A percentile compares a stretch with the other conserved stretches of the same genome.
These are phyloP conservation scores for Archips crataeganus DNA, from an alignment of 2,888 invertebrate species.

Conservation along the genomic window DNA sequence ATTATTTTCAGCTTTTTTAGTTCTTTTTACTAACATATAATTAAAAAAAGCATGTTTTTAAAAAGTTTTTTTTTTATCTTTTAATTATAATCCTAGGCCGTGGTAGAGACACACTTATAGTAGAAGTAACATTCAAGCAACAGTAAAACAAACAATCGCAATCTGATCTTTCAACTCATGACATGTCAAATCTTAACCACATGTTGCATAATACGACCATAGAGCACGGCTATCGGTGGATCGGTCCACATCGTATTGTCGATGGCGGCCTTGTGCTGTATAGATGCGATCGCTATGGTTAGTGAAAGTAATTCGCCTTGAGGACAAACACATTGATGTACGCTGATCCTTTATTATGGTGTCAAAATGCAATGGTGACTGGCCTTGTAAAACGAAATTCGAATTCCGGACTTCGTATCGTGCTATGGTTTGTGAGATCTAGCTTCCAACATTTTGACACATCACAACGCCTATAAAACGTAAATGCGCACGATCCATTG, in stretches of 20 bases:
- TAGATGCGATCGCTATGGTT: slow-evolving; percentile 17
- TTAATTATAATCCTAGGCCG: too few species aligned
- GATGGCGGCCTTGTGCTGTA: slow-evolving; percentile 39
- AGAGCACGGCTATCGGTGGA: slow-evolving; percentile 14
- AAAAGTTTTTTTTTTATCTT: too few species aligned
- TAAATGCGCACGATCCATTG: too few species aligned
- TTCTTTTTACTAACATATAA: too few species aligned
- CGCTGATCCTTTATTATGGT: background rate
- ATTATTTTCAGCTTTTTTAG: too few species aligned
- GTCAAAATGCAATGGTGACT: background rate
- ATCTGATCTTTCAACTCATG: slow-evolving; percentile 27
- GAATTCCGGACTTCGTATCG: too few species aligned
- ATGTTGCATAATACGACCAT: slow-evolving; percentile 28
- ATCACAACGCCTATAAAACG: too few species aligned
- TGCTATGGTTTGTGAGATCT: too few species aligned
- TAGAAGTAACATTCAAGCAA: background rate
- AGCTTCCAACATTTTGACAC: too few species aligned
- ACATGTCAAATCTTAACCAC: slow-evolving; percentile 33
- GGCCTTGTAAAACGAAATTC: too few species aligned
- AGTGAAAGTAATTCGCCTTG: slow-evolving; percentile 39
- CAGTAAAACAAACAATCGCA: slow-evolving; percentile 2
- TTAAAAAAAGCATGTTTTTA: too few species aligned
- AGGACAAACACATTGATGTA: slow-evolving; percentile 19
- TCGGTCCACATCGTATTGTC: slow-evolving; percentile 29
- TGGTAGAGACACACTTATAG: too few species aligned